Conservation (phyloP, 2,113 vertebrate genomes). For the Aramus guarauna region DNA sequence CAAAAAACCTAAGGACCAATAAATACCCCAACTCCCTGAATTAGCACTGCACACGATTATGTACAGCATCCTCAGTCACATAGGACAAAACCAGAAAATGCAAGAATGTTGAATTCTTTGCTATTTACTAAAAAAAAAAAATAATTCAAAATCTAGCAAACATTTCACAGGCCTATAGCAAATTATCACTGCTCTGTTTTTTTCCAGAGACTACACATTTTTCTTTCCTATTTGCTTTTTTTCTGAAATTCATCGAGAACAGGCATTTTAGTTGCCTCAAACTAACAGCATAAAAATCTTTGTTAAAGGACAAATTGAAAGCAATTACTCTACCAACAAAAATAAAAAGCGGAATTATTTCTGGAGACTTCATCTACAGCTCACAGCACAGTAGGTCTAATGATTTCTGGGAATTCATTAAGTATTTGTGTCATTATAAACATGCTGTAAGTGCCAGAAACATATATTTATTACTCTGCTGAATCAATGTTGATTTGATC, state of each 20-base stretch:
- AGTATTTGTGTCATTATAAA: not conserved
- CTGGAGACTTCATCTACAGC: constrained; percentile 31
- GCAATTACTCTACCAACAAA: not conserved
- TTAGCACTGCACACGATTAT: not conserved
- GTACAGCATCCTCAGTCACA: not conserved
- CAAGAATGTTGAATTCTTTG: not conserved
- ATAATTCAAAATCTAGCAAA: not conserved
- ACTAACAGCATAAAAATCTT: not conserved
- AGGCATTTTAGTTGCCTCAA: not conserved
- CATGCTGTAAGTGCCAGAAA: not conserved
- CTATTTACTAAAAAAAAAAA: not conserved
- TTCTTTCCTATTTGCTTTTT: not conserved
- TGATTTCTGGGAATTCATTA: constrained; percentile 40
- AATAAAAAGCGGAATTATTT: constrained; percentile 11
- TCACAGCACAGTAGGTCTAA: not conserved
- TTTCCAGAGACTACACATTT: not conserved
- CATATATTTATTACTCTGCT: not conserved
- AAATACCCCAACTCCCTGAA: not conserved
- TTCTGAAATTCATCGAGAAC: not conserved
- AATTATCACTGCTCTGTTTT: not conserved
- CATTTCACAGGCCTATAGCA: not conserved
- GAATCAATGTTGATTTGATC: constrained; percentile 30
- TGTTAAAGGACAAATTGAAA: constrained; percentile 5
- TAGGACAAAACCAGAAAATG: not conserved
- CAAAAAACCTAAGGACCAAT: not conserved